phyloP scores from a whole-genome alignment of 2,113 vertebrate genomes.

The Podiceps cristatus region DNA sequence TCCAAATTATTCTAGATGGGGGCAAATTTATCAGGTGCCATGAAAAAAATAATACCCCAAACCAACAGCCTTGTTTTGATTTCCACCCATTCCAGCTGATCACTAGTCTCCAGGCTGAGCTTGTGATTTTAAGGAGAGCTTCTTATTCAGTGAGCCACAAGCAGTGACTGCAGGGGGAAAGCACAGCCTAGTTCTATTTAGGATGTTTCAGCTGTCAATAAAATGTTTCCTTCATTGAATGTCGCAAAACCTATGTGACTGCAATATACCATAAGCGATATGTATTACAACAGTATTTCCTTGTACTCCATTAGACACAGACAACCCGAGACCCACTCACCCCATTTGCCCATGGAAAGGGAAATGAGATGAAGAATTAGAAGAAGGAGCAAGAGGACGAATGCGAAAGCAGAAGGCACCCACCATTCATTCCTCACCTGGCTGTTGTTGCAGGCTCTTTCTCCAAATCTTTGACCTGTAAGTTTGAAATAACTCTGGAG shows the following conservation, averaged over 20 bases:
- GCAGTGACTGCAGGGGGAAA: neutral
- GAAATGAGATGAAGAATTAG: neutral
- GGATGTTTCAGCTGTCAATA: neutral
- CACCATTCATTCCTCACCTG: neutral
- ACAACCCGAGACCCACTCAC: neutral
- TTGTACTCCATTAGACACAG: neutral
- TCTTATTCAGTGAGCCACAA: neutral
- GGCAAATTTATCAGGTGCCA: neutral
- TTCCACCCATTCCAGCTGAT: slow-evolving; percentile 4
- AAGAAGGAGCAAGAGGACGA: neutral
- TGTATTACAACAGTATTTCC: neutral
- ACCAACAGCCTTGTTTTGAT: neutral
- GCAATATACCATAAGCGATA: neutral
- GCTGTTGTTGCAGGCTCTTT: neutral
- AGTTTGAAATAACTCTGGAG: neutral
- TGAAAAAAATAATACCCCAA: neutral
- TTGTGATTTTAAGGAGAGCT: neutral
- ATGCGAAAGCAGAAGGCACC: neutral
- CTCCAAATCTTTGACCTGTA: neutral
- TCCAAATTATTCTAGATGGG: neutral
- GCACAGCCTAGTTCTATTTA: neutral
- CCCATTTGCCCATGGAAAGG: neutral
- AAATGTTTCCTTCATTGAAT: neutral
- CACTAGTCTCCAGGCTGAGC: neutral
- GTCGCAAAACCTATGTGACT: neutral